Evolutionary conservation across 2,888 invertebrate species (phyloP), one percentile per base, ranked within the genome.

Genomic region (Lepidochrysops patricia): DNA sequence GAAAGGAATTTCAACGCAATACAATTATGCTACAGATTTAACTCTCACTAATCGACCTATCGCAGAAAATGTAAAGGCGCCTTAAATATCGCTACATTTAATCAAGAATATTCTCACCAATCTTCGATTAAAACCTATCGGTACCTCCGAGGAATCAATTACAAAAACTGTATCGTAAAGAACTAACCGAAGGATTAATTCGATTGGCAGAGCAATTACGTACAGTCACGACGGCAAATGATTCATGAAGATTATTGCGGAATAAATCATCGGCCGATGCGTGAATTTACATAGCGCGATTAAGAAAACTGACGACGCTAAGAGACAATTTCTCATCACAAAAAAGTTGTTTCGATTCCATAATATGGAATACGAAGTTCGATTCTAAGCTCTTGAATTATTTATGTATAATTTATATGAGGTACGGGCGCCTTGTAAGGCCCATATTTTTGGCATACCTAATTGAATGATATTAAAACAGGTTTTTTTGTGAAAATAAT

Each of bases 191-290:
- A 80, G 78, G 77, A 85, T 86, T 86, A 86, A 88, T 86, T 86
- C 87, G 80, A 85, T 82, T 81, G 84, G 79, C 79, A 73, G 80
- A 79, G 82, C 89, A 88, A 89, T 89, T 88, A 88, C 84, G 72
- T 69, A 70, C 73, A 76, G 85, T 88, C 88, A 89, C 88, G 88
- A 86, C 74, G 80, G 73, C 71, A 67, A 70, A 72, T 83, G 84
- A 85, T 85, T 84, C 83, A 84, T 76, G 79, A 69, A 69, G 71
- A 76, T 80, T 80, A 80, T 82, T 79, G 75, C 73, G 63, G 69
- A 69, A 76, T 84, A 82, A 82, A 84, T 86, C 81, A 82, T 78
- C 67, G 65, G 70, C 62, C 68, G 76, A 78, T 74, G 75, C 73
- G 76, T 76, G 74, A 79, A 81, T 83, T 82, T 82, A 79, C 80